Conservation (phyloP, 2,888 invertebrate genomes). For the Antitype chi region DNA sequence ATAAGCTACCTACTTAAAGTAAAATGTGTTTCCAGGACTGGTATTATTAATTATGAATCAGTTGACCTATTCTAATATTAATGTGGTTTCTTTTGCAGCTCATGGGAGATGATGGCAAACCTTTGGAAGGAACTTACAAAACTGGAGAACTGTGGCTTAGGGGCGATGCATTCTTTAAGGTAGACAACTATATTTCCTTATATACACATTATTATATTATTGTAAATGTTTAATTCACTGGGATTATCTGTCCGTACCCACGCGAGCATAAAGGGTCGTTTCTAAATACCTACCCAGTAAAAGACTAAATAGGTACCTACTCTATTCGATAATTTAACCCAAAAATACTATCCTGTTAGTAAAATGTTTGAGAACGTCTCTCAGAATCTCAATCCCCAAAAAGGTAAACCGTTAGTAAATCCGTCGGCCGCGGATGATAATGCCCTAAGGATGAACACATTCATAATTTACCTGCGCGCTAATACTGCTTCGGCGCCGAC, state of each 20-base stretch:
- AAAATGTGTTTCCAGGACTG: background rate
- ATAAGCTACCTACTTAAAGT: conserved; percentile 1
- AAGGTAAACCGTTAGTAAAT: conserved; percentile 55
- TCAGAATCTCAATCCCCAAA: conserved; percentile 56
- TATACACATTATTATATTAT: background rate
- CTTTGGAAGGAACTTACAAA: conserved; percentile 64
- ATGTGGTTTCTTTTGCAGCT: conserved; percentile 65
- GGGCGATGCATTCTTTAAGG: conserved; percentile 76
- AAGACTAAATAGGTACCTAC: background rate
- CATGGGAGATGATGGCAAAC: conserved; percentile 67
- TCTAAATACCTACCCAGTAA: background rate
- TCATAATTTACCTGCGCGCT: conserved; percentile 55
- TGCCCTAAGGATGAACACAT: conserved; percentile 56
- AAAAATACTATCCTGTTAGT: conserved; percentile 17
- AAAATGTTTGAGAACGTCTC: conserved; percentile 37
- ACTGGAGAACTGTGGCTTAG: conserved; percentile 76
- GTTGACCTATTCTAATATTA: conserved; percentile 13
- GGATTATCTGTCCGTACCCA: background rate
- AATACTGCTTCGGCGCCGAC: conserved; percentile 39
- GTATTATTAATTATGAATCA: background rate
- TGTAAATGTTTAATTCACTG: background rate
- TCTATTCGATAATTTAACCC: conserved; percentile 4
- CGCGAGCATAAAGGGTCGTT: background rate
- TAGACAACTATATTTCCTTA: conserved; percentile 38
- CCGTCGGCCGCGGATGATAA: conserved; percentile 46